Evolutionary conservation across 2,797 vertebrate species (phyloP).

Genomic region (Emys orbicularis): DNA sequence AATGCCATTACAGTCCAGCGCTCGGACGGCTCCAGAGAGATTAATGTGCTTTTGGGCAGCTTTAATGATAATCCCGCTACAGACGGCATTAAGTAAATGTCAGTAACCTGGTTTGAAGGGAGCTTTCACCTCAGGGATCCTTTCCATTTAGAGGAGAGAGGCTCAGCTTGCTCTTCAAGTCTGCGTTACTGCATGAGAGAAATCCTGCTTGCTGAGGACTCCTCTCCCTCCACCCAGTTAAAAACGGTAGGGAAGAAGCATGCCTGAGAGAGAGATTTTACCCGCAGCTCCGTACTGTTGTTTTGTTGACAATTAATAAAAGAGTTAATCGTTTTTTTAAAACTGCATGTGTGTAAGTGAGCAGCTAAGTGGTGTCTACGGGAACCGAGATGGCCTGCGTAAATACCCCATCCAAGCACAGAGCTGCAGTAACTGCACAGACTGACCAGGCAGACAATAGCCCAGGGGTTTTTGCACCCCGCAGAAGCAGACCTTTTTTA

Average conservation of each 20-base stretch:
- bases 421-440: neutral
- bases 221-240: neutral
- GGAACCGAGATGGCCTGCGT: neutral
- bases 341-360: neutral
- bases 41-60: slow-evolving; percentile 76
- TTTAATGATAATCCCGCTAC: slow-evolving; percentile 75
- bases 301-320: neutral
- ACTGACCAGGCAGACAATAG: neutral
- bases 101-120: slow-evolving; percentile 75
- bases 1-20: slow-evolving; percentile 75
- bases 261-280: neutral
- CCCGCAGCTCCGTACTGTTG: neutral
- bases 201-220: slow-evolving; percentile 49
- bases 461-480: neutral
- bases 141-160: slow-evolving; percentile 69
- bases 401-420: neutral
- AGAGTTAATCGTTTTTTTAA: too few species aligned
- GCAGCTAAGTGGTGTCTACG: neutral
- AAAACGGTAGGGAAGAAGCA: neutral
- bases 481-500: neutral
- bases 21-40: slow-evolving; percentile 74
- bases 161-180: slow-evolving; percentile 65
- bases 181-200: slow-evolving; percentile 58
- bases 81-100: slow-evolving; percentile 75
- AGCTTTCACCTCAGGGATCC: slow-evolving; percentile 72